Conservation (phyloP, 2,888 invertebrate species). For the Synanthedon formicaeformis region DNA sequence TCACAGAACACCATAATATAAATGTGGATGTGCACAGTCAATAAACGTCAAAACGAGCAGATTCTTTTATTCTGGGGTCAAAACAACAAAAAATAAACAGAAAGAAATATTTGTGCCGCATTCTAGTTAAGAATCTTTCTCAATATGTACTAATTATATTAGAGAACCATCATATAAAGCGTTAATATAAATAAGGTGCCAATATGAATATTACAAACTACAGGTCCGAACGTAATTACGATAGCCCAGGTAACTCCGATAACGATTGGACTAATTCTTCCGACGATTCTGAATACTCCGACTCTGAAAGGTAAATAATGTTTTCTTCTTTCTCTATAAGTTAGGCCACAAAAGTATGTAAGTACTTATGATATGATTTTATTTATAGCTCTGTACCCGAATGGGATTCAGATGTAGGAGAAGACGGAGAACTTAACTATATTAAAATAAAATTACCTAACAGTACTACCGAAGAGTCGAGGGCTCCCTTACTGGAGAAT, state of each 20-base stretch:
- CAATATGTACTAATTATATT: too few species aligned
- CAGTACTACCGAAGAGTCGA: conserved; percentile 17
- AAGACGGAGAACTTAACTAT: conserved; percentile 76
- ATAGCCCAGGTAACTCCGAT: conserved; percentile 55
- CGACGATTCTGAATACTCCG: conserved; percentile 67
- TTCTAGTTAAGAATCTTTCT: too few species aligned
- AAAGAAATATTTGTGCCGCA: too few species aligned
- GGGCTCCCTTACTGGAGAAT: conserved; percentile 45
- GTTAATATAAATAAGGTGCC: too few species aligned
- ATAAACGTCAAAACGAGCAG: too few species aligned
- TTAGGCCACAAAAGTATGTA: neutral
- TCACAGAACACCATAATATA: too few species aligned
- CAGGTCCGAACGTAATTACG: conserved; percentile 35
- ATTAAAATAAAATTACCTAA: conserved; percentile 63
- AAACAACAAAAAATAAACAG: too few species aligned
- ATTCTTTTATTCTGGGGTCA: too few species aligned
- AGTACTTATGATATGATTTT: neutral
- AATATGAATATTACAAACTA: conserved; percentile 27
- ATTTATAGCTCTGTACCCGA: conserved; percentile 72
- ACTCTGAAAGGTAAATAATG: conserved; percentile 67
- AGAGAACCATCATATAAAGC: too few species aligned
- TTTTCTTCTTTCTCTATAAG: neutral
- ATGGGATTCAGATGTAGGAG: conserved; percentile 75
- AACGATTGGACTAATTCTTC: conserved; percentile 62
- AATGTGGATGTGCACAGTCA: too few species aligned